phyloP scores from a whole-genome alignment of 1,140 invertebrate species.

The Diachasmimorpha longicaudata region DNA sequence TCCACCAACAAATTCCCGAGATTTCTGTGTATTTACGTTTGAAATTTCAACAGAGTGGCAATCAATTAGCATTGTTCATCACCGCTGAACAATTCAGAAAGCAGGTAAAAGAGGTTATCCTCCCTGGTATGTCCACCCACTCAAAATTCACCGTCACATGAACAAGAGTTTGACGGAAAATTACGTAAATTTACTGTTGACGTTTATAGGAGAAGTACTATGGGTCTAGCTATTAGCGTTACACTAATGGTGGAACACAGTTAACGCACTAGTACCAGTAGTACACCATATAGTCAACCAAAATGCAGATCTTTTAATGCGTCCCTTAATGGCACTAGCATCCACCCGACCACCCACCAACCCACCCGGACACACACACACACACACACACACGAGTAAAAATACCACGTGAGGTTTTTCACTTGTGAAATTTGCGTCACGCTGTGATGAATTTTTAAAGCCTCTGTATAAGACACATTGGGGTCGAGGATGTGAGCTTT shows the following conservation, averaged over 20 bases:
- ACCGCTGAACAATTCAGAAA: neutral
- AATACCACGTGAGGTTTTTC: neutral
- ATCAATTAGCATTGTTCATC: neutral
- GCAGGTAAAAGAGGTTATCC: neutral
- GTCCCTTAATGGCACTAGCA: neutral
- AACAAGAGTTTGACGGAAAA: no score
- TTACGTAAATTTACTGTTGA: no score
- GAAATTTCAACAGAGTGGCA: neutral
- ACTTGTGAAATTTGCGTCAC: neutral
- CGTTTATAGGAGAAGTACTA: no score
- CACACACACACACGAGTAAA: neutral
- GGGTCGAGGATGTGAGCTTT: neutral
- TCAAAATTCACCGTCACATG: conserved; percentile 1
- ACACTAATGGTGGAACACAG: neutral
- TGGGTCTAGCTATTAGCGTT: neutral
- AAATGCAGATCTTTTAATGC: neutral
- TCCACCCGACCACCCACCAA: no score
- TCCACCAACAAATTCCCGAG: neutral
- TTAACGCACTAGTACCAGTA: conserved; percentile 3
- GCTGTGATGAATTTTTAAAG: neutral
- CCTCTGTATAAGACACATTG: neutral
- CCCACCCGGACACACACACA: neutral
- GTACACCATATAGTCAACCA: neutral
- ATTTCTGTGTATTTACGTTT: neutral
- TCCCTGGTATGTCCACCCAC: neutral